phyloP scores from a whole-genome alignment of 2,797 vertebrate genomes.

The Coranthus polyacanthus region DNA sequence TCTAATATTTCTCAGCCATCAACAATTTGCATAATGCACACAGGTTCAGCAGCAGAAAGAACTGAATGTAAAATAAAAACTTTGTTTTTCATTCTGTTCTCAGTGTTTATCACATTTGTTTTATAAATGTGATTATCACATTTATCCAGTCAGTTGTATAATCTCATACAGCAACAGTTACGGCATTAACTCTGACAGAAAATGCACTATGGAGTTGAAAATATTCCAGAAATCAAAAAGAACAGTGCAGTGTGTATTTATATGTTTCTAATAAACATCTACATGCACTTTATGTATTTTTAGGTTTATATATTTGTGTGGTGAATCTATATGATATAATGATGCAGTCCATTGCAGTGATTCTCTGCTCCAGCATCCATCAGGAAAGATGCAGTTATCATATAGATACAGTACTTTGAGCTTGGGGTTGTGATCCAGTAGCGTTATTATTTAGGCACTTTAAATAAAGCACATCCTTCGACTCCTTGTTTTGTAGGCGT shows the following conservation, averaged over 20 bases:
- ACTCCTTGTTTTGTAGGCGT: slow-evolving; percentile 30
- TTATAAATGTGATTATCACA: too few relatives aligned
- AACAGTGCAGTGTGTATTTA: too few relatives aligned
- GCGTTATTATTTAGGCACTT: slow-evolving; percentile 20
- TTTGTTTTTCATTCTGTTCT: too few relatives aligned
- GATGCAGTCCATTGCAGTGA: slow-evolving; percentile 27
- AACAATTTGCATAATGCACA: slow-evolving; percentile 10
- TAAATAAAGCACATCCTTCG: slow-evolving; percentile 34
- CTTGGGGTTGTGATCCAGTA: slow-evolving; percentile 14
- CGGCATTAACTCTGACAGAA: neutral
- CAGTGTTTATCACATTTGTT: too few relatives aligned
- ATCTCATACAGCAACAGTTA: slow-evolving; percentile 35
- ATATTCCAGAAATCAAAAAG: slow-evolving; percentile 12
- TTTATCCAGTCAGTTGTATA: too few relatives aligned
- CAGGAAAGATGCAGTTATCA: slow-evolving; percentile 28
- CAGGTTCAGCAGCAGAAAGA: too few relatives aligned
- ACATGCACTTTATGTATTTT: neutral
- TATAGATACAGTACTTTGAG: slow-evolving; percentile 4
- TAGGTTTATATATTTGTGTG: neutral
- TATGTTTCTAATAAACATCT: too few relatives aligned
- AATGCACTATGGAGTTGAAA: neutral
- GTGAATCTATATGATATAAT: slow-evolving; percentile 9
- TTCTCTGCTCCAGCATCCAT: slow-evolving; percentile 28
- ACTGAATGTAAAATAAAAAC: too few relatives aligned
- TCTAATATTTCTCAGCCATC: neutral